These are phyloP conservation scores for Meiosimyza decipiens DNA, from an alignment of 2,888 invertebrate species.

Conservation along the genomic window DNA sequence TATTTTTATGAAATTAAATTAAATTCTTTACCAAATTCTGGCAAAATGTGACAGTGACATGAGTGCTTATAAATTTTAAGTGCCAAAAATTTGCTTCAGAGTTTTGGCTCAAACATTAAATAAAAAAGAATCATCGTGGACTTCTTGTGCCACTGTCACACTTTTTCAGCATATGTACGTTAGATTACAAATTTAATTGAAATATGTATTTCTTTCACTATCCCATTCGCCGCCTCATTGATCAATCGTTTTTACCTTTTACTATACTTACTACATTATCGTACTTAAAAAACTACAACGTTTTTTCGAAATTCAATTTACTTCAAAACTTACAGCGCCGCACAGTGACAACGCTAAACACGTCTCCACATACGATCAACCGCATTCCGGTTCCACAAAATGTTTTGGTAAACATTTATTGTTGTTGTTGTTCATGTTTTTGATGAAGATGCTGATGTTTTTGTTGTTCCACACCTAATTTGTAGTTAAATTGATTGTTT, in stretches of 20 bases:
- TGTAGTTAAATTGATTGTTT: constrained; percentile 39
- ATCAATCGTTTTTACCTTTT: constrained; percentile 1
- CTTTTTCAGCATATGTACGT: no score
- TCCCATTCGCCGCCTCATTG: constrained; percentile 9
- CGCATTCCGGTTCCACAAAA: constrained; percentile 68
- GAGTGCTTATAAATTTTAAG: no score
- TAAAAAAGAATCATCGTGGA: no score
- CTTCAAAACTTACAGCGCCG: constrained; percentile 66
- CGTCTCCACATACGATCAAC: constrained; percentile 68
- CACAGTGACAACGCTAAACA: constrained; percentile 68
- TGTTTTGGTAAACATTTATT: constrained; percentile 64
- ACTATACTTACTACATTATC: constrained; percentile 8
- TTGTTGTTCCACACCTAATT: not conserved
- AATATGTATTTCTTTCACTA: not conserved
- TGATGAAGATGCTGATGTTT: not conserved
- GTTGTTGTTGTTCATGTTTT: constrained; percentile 20
- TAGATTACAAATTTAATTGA: no score
- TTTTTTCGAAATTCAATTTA: constrained; percentile 49
- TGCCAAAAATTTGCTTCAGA: no score
- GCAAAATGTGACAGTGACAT: no score
- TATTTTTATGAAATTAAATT: no score
- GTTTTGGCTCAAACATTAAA: no score
- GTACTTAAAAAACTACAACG: constrained; percentile 43
- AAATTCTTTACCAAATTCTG: no score
- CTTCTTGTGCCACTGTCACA: no score